Evolutionary conservation across 2,888 invertebrate genomes (phyloP).

Genomic region (Zootermopsis nevadensis): DNA sequence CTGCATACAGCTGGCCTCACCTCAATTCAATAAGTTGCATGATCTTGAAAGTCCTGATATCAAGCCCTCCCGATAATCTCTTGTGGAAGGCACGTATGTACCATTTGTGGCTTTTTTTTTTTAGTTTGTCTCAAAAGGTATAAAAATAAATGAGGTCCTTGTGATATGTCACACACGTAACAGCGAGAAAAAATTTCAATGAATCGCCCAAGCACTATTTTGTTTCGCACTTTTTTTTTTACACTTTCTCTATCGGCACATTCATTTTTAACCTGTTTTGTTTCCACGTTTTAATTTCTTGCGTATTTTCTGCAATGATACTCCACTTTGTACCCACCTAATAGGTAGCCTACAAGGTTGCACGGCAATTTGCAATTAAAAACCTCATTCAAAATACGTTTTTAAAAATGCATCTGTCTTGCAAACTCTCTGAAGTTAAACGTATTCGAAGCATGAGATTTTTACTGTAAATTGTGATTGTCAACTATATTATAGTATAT

Average conservation of each 20-base stretch:
- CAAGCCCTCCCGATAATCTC: conserved; percentile 32
- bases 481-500: conserved; percentile 52
- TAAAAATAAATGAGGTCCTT: conserved; percentile 49
- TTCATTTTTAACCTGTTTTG: conserved; percentile 4
- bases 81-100: conserved; percentile 44
- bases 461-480: conserved; percentile 52
- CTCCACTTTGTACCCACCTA: conserved; percentile 16
- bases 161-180: conserved; percentile 47
- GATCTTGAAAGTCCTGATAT: neutral
- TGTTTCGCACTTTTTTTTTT: conserved; percentile 11
- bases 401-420: conserved; percentile 10
- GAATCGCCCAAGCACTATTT: conserved; percentile 34
- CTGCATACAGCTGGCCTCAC: too few species aligned
- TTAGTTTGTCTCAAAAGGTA: conserved; percentile 41
- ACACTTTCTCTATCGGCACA: neutral
- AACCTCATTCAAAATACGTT: conserved; percentile 35
- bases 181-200: conserved; percentile 34
- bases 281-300: conserved; percentile 1
- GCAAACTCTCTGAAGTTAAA: conserved; percentile 17
- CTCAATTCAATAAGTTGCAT: neutral
- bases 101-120: conserved; percentile 37
- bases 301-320: conserved; percentile 27
- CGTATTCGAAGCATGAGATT: conserved; percentile 44
- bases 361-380: conserved; percentile 48
- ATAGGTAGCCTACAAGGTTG: conserved; percentile 41